phyloP scores from a whole-genome alignment of 2,113 vertebrate genomes.

The Embiotoca jacksoni region DNA sequence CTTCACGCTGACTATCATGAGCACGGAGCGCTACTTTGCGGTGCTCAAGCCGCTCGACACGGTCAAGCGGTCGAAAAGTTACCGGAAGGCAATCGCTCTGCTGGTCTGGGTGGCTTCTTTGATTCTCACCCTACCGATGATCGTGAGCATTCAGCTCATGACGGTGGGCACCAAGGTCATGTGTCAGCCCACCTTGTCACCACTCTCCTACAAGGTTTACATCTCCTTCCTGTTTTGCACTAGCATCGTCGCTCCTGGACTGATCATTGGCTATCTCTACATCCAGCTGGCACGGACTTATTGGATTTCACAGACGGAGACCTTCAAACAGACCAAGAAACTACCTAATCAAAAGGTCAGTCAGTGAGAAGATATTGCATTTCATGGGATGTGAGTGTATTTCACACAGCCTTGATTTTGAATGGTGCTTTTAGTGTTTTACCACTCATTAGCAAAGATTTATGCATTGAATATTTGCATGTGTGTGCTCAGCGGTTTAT shows the following conservation, averaged over 20 bases:
- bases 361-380: background rate
- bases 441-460: background rate
- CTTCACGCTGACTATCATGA: slow-evolving; percentile 94
- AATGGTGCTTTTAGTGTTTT: background rate
- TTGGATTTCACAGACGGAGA: slow-evolving; percentile 92
- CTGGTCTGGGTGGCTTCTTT: slow-evolving; percentile 90
- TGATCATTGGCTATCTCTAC: slow-evolving; percentile 92
- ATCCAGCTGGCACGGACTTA: slow-evolving; percentile 90
- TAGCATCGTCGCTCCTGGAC: slow-evolving; percentile 92
- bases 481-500: background rate
- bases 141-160: slow-evolving; percentile 89
- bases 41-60: slow-evolving; percentile 93
- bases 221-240: slow-evolving; percentile 92
- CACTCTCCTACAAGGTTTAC: slow-evolving; percentile 89
- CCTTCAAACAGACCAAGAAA: slow-evolving; percentile 92
- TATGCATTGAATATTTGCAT: background rate
- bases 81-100: slow-evolving; percentile 90
- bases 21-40: slow-evolving; percentile 91
- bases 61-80: slow-evolving; percentile 92
- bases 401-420: background rate
- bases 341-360: slow-evolving; percentile 86
- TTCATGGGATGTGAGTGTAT: background rate
- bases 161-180: slow-evolving; percentile 86
- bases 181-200: slow-evolving; percentile 88
- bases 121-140: slow-evolving; percentile 91